Evolutionary conservation across 2,888 invertebrate species (phyloP), one percentile per base, ranked within the genome.

Genomic region (Hartigia nigra): DNA sequence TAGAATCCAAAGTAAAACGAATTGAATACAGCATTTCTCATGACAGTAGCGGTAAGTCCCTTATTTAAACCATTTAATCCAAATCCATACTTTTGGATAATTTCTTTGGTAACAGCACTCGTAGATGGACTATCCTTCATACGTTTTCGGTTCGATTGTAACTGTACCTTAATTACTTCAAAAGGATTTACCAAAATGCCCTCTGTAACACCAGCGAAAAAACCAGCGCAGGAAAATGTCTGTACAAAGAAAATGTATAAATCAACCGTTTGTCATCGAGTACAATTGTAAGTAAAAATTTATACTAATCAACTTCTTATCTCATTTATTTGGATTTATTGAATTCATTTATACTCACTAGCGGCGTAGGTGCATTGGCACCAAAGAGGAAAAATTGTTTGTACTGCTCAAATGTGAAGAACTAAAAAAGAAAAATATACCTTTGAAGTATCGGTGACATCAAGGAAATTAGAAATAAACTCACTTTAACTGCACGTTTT

Each of bases 1-100:
- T 98, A 98, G 90, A 98, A 97, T 69, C 98, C 98, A 90, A 99
- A 98, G 92, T 98, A 99, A 76, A 98, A 94, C 95, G 96, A 96
- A 91, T 98, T 99, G 91, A 98, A 98, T 9, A 96, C 93, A 0
- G 97, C 98, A 93, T 98, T 98, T 84, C 98, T 94, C 12, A 95
- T 95, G 87, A 98, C 94, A 1, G 98, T 98, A 0, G 98, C 96
- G 0, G 97, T 96, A 0, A 98, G 91, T 1, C 98, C 98, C 91
- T 97, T 97, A 89, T 97, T 97, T 0, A 98, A 92, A 0, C 98
- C 98, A 82, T 93, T 93, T 0, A 94, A 93, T 0, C 98, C 98
- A 32, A 97, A 92, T 0, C 98, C 98, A 87, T 95, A 92, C 76
- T 94, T 94, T 79, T 93, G 92, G 0, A 97, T 93, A 78, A 98